These are phyloP conservation scores for Agrotis clavis DNA, from an alignment of 2,888 invertebrate species.

Conservation along the genomic window DNA sequence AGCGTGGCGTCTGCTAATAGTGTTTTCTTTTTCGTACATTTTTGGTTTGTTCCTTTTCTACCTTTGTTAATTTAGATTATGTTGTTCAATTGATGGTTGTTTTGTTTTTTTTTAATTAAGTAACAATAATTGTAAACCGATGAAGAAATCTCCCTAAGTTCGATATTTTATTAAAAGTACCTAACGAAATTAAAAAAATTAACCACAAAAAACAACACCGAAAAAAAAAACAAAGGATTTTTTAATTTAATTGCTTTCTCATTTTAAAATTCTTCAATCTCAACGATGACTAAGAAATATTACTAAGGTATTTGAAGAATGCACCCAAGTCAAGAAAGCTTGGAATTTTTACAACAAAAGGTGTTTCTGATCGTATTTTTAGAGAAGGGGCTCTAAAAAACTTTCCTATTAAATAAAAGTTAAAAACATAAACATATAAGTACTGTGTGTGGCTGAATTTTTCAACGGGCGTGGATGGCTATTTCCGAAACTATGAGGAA, in stretches of 20 bases:
- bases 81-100: neutral
- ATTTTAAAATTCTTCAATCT: constrained; percentile 20
- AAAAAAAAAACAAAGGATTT: neutral
- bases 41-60: neutral
- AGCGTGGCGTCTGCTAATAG: constrained; percentile 1
- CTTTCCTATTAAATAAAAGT: constrained; percentile 21
- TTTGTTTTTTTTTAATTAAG: neutral
- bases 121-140: too few relatives aligned
- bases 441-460: too few relatives aligned
- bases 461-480: too few relatives aligned
- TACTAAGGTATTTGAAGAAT: constrained; percentile 41
- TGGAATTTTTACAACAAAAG: constrained; percentile 47
- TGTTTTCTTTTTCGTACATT: neutral
- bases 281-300: constrained; percentile 34
- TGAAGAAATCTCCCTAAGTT: too few relatives aligned
- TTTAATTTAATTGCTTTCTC: constrained; percentile 2
- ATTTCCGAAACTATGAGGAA: too few relatives aligned
- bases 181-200: neutral
- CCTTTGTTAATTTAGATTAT: neutral
- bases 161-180: too few relatives aligned
- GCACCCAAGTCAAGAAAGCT: constrained; percentile 39
- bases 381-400: constrained; percentile 50
- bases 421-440: constrained; percentile 30
- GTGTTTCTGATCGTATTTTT: constrained; percentile 30
- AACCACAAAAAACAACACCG: too few relatives aligned